Evolutionary conservation across 2,888 invertebrate species (phyloP), one percentile per base, ranked within the genome.

Genomic region (Drosophila multiciliata): DNA sequence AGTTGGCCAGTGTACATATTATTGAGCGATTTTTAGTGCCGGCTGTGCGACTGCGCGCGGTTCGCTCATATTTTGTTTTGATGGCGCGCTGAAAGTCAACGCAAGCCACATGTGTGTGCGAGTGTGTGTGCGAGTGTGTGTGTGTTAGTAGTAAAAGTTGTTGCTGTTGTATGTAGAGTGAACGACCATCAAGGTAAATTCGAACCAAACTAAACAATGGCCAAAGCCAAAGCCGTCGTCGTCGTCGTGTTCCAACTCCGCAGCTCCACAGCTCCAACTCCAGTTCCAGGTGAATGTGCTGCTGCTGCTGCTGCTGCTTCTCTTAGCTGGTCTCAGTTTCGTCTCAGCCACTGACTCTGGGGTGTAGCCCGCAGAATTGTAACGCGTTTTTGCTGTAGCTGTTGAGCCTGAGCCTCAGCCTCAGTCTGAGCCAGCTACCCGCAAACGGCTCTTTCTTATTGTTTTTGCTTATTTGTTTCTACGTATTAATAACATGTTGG

Each of bases 381-480:
- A 87, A 87, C 90, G 85, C 85, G 84, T 82, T 83, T 82, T 78
- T 57, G 66, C 66, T 72, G 85, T 75, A 78, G 75, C 63, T 78
- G 50, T 66, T 45, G 63, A 63, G 62, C 40, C 50, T 50, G 40
- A 50, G 29, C 29, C 29, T 6, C 1, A 29, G 6, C 29, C 29
- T 6, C 1, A 29, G 45, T 58, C 48, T 48, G 23, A 59, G 54
- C 55, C 62, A 64, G 73, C 62, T 69, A 67, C 69, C 69, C 69
- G 80, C 71, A 71, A 62, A 66, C 75, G 68, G 62, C 78, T 73
- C 82, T 82, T 81, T 88, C 73, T 87, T 90, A 87, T 87, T 90
- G 87, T 87, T 90, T 90, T 90, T 90, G 89, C 89, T 90, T 90
- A 90, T 87, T 90, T 88, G 84, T 87, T 87, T 88, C 84, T 90